These are phyloP conservation scores for Oryctolagus cuniculus DNA, from an alignment of 2,113 vertebrate genomes.

Conservation along the genomic window mOryCun1.1 NC_091453.1:81009501-81010000, in stretches of 20 bases:
- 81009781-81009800: not conserved
- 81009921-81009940: not conserved
- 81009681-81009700: not conserved
- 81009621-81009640: not conserved
- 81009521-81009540: not conserved
- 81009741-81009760: not conserved
- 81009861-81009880: not conserved
- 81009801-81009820: not conserved
- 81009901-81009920: not conserved
- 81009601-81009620: not conserved
- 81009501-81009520: not conserved
- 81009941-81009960: not conserved
- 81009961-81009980: not conserved
- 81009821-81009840: not conserved
- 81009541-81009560: not conserved
- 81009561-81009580: not conserved
- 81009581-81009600: not conserved
- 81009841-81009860: not conserved
- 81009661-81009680: not conserved
- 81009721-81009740: not conserved
- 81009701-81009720: not conserved
- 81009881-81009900: not conserved
- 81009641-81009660: not conserved
- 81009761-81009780: not conserved
- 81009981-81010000: not conserved